A percentile compares a stretch with the other conserved stretches of the same genome.
Conservation (phyloP, 2,113 vertebrate species). For the Alligator sinensis region DNA sequence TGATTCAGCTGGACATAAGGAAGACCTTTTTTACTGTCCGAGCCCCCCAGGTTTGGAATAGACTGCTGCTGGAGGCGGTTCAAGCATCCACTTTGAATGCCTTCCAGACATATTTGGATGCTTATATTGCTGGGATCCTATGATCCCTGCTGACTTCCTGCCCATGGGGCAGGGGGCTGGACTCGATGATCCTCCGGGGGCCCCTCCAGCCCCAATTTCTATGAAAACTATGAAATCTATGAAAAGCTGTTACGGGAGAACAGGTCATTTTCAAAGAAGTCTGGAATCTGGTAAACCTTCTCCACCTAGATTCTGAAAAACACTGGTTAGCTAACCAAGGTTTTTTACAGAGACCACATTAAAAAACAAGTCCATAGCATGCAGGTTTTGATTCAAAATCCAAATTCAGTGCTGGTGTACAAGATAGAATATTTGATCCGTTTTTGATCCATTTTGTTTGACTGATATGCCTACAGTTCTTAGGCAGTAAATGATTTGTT, state of each 20-base stretch:
- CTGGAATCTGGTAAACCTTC: conserved; percentile 1
- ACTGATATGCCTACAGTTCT: conserved; percentile 49
- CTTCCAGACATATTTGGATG: too few relatives aligned
- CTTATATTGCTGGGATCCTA: too few relatives aligned
- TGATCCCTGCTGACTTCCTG: too few relatives aligned
- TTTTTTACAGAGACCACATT: conserved; percentile 5
- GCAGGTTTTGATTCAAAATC: conserved; percentile 42
- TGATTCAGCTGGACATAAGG: too few relatives aligned
- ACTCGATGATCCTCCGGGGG: too few relatives aligned
- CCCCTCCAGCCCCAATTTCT: too few relatives aligned
- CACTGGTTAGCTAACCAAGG: neutral
- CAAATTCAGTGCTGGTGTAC: conserved; percentile 2
- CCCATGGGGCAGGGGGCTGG: too few relatives aligned
- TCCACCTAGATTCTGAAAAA: conserved; percentile 14
- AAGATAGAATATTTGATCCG: conserved; percentile 55
- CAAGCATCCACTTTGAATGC: too few relatives aligned
- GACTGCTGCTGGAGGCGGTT: too few relatives aligned
- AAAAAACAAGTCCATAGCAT: neutral
- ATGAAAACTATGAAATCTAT: too few relatives aligned
- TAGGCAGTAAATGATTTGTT: conserved; percentile 55
- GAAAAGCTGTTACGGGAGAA: neutral
- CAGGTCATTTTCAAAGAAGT: neutral
- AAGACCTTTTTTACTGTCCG: too few relatives aligned
- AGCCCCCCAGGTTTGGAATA: too few relatives aligned
- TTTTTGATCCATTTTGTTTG: conserved; percentile 51